Conservation (phyloP, 1,140 invertebrate species). For the Diorhabda sublineata region DNA sequence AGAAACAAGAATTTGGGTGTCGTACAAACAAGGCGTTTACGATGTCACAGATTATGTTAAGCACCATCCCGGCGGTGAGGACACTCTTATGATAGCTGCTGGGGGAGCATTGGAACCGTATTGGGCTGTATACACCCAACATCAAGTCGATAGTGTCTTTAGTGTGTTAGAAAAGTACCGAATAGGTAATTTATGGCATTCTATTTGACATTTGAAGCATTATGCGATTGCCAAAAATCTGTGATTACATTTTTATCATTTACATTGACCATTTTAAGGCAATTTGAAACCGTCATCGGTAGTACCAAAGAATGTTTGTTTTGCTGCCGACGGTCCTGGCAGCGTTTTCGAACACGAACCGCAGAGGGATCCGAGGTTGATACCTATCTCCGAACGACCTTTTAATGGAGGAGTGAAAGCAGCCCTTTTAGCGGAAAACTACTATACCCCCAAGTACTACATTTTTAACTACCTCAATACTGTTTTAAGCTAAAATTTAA, state of each 20-base stretch:
- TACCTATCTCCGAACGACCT: background rate
- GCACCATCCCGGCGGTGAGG: background rate
- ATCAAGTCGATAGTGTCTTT: background rate
- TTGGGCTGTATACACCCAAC: background rate
- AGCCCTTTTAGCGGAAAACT: background rate
- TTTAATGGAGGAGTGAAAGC: background rate
- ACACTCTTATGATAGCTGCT: background rate
- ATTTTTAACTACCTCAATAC: too few species aligned
- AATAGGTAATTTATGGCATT: background rate
- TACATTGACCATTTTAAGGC: background rate
- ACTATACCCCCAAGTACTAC: background rate
- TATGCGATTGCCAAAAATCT: too few species aligned
- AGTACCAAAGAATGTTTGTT: background rate
- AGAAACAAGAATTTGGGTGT: background rate
- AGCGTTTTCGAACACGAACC: background rate
- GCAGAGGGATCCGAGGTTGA: background rate
- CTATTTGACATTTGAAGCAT: too few species aligned
- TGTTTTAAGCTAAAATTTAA: too few species aligned
- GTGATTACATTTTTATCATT: too few species aligned
- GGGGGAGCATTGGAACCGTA: background rate
- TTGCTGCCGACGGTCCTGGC: too few species aligned
- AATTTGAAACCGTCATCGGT: background rate
- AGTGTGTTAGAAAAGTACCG: background rate
- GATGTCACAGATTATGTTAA: background rate
- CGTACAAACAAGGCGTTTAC: background rate